phyloP scores from a whole-genome alignment of 2,888 invertebrate genomes.

The Hydraecia micacea region DNA sequence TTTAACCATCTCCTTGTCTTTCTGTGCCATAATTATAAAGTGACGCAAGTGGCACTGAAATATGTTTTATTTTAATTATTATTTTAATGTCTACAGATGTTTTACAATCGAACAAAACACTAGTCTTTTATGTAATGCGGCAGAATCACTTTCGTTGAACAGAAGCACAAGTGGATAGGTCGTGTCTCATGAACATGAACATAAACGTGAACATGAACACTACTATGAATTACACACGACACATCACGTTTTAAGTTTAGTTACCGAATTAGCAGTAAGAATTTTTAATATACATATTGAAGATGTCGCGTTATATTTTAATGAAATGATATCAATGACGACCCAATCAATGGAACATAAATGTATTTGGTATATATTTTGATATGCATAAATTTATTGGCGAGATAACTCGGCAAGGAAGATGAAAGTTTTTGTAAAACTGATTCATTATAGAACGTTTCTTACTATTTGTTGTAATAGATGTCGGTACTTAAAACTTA shows the following conservation, averaged over 20 bases:
- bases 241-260: conserved; percentile 67
- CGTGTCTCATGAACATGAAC: conserved; percentile 8
- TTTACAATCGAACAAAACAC: conserved; percentile 75
- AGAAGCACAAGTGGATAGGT: conserved; percentile 23
- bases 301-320: conserved; percentile 79
- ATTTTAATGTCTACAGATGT: conserved; percentile 66
- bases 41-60: conserved; percentile 73
- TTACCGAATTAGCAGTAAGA: conserved; percentile 80
- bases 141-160: conserved; percentile 50
- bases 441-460: conserved; percentile 72
- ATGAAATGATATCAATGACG: conserved; percentile 78
- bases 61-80: conserved; percentile 63
- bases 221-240: conserved; percentile 32
- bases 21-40: conserved; percentile 78
- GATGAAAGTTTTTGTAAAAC: conserved; percentile 75
- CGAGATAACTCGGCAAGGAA: conserved; percentile 75
- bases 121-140: conserved; percentile 79
- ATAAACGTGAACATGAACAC: neutral
- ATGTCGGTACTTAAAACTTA: conserved; percentile 84
- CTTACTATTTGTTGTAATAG: conserved; percentile 79
- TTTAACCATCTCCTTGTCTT: conserved; percentile 71
- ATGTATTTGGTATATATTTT: conserved; percentile 88
- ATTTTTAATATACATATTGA: conserved; percentile 75
- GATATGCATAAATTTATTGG: conserved; percentile 87
- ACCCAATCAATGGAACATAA: conserved; percentile 72